Base-by-base conservation (phyloP, 2,888 invertebrate species). In the Punctoribates punctum region DNA sequence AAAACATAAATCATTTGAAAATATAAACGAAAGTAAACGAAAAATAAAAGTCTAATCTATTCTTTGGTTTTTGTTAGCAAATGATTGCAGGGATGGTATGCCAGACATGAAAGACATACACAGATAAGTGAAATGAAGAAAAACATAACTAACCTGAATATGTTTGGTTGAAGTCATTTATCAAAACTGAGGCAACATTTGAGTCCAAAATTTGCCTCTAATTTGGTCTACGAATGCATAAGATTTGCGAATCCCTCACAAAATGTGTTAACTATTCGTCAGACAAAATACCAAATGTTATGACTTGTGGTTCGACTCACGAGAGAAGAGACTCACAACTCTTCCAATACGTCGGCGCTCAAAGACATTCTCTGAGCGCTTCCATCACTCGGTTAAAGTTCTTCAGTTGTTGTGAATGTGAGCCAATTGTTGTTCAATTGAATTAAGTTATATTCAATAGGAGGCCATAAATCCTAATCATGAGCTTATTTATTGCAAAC, bases 261-360 rank as follows among this genome's bases (percentile, higher is more conserved):
- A 27, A 60, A 60, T 23, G 29, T 27, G 60, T 27, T 60, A 23
- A 29, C 60, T 15, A 60, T 60, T 60, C 60, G 60, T 60, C 51
- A 17, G 60, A 60, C 60, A 23, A 17, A 60, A 60, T 60, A 60
- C 27, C 60, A 60, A 60, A 60, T 60, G 60, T 27, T 60, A 27
- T 27, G 11, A 57, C 27, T 60, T 60, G 13, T 27, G 60, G 60
- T 60, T 60, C 60, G 15, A 17, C 60, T 27, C 27, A 29, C 27
- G 8, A 42, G 42, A 42, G 15, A 15, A 13, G 13, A 27, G 29
- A n/a, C n/a, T n/a, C n/a, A n/a, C 60, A 15, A 29, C 15, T 27
- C 27, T 23, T 60, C 60, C 15, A 42, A 67, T 67, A 67, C 67
- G 67, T 38, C 67, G 67, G 67, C 67, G 67, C 67, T 67, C 67